Conservation (phyloP, 2,888 invertebrate species). For the Leptopilina drosophilae region DNA sequence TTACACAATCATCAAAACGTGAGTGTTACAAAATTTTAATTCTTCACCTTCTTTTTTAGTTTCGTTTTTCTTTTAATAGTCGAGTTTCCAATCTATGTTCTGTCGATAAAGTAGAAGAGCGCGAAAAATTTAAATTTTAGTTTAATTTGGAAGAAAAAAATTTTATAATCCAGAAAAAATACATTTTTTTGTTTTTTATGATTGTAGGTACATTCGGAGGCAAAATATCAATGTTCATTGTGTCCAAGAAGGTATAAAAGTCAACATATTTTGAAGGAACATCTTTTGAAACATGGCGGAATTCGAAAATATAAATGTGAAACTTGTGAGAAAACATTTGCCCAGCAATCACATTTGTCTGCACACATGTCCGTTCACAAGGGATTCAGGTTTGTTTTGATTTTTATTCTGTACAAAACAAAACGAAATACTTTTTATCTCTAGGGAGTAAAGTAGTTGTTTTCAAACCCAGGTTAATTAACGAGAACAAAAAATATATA, state of each 20-base stretch:
- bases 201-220: conserved; percentile 22
- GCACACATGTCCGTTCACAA: conserved; percentile 71
- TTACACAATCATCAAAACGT: conserved; percentile 50
- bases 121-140: background rate
- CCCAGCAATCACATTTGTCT: conserved; percentile 70
- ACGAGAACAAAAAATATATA: no score
- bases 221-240: conserved; percentile 1
- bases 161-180: no score
- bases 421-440: no score
- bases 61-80: background rate
- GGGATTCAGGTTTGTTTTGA: conserved; percentile 57
- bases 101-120: background rate
- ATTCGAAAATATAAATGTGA: conserved; percentile 67
- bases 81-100: background rate
- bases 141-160: background rate
- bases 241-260: conserved; percentile 58
- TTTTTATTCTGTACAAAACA: background rate
- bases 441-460: no score
- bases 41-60: no score
- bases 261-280: conserved; percentile 67
- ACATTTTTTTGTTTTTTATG: background rate
- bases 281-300: conserved; percentile 67
- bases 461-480: no score
- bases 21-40: background rate
- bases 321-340: conserved; percentile 68